Percentiles rank a stretch among this genome's conserved stretches.
Conservation (phyloP, 1,140 invertebrate species). For the Sipha flava region DNA sequence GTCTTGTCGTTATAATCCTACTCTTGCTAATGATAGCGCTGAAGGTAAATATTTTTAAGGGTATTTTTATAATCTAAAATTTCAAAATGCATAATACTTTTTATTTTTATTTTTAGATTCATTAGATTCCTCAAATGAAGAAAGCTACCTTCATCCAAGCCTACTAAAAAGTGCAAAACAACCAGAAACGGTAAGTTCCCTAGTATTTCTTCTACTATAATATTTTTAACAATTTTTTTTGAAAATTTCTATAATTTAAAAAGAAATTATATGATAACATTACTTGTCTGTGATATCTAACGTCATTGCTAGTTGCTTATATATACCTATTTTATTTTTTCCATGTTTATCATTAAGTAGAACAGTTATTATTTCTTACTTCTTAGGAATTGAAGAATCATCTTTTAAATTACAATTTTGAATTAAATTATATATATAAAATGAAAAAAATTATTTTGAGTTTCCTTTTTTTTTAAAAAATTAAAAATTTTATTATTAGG, state of each 20-base stretch:
- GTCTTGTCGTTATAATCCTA: conserved; percentile 57
- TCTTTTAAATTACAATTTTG: background rate
- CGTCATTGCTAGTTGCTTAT: background rate
- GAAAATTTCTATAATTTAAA: background rate
- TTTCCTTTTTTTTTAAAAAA: background rate
- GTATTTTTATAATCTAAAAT: conserved; percentile 33
- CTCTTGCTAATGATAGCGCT: conserved; percentile 33
- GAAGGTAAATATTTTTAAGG: conserved; percentile 36
- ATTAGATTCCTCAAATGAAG: conserved; percentile 44
- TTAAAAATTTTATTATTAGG: too few relatives aligned
- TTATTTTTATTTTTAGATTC: background rate
- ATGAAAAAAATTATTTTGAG: background rate
- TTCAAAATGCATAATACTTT: too few relatives aligned
- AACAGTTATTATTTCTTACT: background rate
- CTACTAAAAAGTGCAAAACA: conserved; percentile 49
- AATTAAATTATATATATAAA: background rate
- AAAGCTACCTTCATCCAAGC: conserved; percentile 74
- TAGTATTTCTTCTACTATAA: conserved; percentile 3
- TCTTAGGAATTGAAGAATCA: background rate
- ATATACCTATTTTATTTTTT: background rate
- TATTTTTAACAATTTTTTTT: background rate
- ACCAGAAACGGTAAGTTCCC: conserved; percentile 52
- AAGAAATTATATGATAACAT: background rate
- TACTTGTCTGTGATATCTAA: conserved; percentile 5
- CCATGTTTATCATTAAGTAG: background rate